Evolutionary conservation across 1,140 invertebrate species (phyloP).

Genomic region (Diprion similis): DNA sequence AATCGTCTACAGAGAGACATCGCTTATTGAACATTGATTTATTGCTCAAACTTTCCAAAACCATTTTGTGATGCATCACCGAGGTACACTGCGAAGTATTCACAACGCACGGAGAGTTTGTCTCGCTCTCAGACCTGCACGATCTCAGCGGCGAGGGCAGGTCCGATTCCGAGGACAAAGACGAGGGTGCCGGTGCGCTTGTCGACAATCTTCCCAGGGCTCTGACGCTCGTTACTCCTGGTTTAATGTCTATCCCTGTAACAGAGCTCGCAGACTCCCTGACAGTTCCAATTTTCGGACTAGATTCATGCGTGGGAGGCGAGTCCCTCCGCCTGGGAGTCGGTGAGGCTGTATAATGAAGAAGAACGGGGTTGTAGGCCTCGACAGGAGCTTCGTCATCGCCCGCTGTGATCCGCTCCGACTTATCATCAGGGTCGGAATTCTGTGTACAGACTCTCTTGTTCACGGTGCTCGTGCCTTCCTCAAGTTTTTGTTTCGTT

Average conservation of each 20-base stretch:
- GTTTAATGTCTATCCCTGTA: constrained; percentile 51
- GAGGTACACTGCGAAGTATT: constrained; percentile 63
- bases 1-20: constrained; percentile 51
- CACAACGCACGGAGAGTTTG: constrained; percentile 59
- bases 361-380: constrained; percentile 46
- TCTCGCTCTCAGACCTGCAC: constrained; percentile 58
- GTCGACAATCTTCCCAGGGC: constrained; percentile 63
- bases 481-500: constrained; percentile 78
- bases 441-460: constrained; percentile 64
- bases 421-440: constrained; percentile 42
- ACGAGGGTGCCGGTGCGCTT: constrained; percentile 69
- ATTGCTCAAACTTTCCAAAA: constrained; percentile 64
- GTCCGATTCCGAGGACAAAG: constrained; percentile 60
- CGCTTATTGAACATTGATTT: constrained; percentile 54
- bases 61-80: constrained; percentile 68
- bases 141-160: constrained; percentile 48
- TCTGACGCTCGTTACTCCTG: constrained; percentile 33
- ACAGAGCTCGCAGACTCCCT: constrained; percentile 41
- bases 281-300: constrained; percentile 3
- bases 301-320: constrained; percentile 27
- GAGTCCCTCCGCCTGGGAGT: constrained; percentile 45
- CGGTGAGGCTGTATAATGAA: constrained; percentile 51
- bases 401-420: constrained; percentile 34
- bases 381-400: constrained; percentile 45
- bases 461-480: constrained; percentile 57